phyloP scores from a whole-genome alignment of 2,113 vertebrate genomes.

The Psettodes erumei region DNA sequence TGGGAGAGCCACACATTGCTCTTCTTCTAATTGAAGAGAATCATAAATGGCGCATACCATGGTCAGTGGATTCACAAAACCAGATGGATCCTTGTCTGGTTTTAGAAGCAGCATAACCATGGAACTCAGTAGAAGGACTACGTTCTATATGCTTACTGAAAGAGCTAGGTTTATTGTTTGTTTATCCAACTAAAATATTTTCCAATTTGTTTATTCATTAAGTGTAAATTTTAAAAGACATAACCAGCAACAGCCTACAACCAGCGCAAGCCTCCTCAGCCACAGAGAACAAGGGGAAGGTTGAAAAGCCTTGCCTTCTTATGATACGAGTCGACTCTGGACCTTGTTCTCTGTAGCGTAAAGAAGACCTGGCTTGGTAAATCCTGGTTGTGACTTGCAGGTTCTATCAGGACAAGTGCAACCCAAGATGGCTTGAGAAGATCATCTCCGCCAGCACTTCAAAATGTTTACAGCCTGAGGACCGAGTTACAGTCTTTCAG shows the following conservation, averaged over 20 bases:
- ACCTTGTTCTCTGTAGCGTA: slow-evolving; percentile 1
- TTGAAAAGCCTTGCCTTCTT: neutral
- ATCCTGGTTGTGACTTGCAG: neutral
- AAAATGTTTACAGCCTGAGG: too few relatives aligned
- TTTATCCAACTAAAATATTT: too few relatives aligned
- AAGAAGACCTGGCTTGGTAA: neutral
- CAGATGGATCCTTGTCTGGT: slow-evolving; percentile 14
- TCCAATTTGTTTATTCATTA: too few relatives aligned
- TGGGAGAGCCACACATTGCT: too few relatives aligned
- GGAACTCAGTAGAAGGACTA: too few relatives aligned
- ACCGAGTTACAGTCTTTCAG: too few relatives aligned
- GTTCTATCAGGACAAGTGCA: too few relatives aligned
- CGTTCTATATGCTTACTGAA: too few relatives aligned
- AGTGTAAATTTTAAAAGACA: neutral
- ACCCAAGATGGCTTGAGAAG: too few relatives aligned
- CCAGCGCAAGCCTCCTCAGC: neutral
- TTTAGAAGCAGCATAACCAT: neutral
- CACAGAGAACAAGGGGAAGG: slow-evolving; percentile 20
- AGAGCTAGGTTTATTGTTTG: neutral
- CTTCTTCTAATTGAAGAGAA: neutral
- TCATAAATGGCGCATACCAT: neutral
- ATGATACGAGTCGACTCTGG: slow-evolving; percentile 1
- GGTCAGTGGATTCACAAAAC: neutral
- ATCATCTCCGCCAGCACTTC: too few relatives aligned
- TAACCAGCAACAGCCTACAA: neutral